Conservation (phyloP, 1,140 invertebrate species). For the Nilaparvata lugens region DNA sequence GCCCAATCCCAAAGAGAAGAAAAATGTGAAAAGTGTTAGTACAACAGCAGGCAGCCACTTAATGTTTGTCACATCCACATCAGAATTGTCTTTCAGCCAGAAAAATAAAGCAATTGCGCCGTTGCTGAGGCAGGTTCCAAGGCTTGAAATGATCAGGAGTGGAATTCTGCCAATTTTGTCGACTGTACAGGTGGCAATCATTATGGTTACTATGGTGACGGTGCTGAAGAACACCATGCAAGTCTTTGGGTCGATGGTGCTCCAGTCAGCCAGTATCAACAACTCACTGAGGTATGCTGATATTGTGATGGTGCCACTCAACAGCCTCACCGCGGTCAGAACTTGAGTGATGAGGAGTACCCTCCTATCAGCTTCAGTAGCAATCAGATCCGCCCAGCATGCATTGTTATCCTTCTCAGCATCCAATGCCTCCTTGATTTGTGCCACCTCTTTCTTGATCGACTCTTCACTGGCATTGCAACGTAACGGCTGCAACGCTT, state of each 20-base stretch:
- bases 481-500: slow-evolving; percentile 55
- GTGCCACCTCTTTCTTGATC: slow-evolving; percentile 19
- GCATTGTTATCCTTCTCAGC: slow-evolving; percentile 22
- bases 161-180: neutral
- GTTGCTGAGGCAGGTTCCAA: neutral
- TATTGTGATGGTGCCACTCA: slow-evolving; percentile 24
- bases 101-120: neutral
- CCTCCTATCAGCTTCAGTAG: slow-evolving; percentile 16
- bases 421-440: slow-evolving; percentile 18
- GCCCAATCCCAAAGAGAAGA: slow-evolving; percentile 20
- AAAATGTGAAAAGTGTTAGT: slow-evolving; percentile 16
- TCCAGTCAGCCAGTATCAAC: neutral
- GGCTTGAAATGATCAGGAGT: neutral
- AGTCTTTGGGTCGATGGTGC: neutral
- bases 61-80: slow-evolving; percentile 1
- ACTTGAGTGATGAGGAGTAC: slow-evolving; percentile 20
- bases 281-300: slow-evolving; percentile 20
- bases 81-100: neutral
- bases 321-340: slow-evolving; percentile 22
- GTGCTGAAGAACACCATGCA: neutral
- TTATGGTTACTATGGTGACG: neutral
- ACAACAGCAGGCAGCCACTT: slow-evolving; percentile 15
- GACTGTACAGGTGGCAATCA: neutral
- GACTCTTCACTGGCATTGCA: slow-evolving; percentile 23
- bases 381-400: slow-evolving; percentile 20